Evolutionary conservation across 2,888 invertebrate species (phyloP), one percentile per base, ranked within the genome.

Genomic region (Eupithecia subfuscata): DNA sequence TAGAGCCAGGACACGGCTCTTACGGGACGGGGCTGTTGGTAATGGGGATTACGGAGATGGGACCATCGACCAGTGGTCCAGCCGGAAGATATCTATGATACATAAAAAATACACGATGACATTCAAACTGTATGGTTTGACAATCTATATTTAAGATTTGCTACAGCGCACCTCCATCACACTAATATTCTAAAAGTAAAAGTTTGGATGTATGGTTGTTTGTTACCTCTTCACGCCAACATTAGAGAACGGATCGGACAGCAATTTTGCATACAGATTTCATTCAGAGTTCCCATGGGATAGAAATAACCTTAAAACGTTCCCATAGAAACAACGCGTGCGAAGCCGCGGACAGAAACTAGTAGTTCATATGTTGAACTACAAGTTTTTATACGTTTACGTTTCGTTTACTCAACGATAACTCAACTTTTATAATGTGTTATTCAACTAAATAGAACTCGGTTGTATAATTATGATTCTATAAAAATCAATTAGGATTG

Each of bases 1-100:
- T 68, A 75, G 43, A 75, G 30, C 43, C 70, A 25, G 45, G 34
- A 71, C 71, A 68, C 68, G 71, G 70, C 56, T 63, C 60, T 25
- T 60, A 25, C 60, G 12, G 25, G 25, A 69, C 37, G 43, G 30
- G n/a, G 12, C 22, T 60, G 60, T 25, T 25, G 60, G 60, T 14
- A 60, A 25, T 60, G 14, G 12, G 60, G 25, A 25, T 60, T 60
- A 60, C 60, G 25, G 60, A 60, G 22, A 60, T 60, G 56, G 4
- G 56, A 14, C 25, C 60, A 60, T 52, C 11, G 11, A 56, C 56
- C 56, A 56, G 56, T 56, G n/a, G n/a, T n/a, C n/a, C n/a, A n/a
- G 11, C 56, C 56, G 11, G 56, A 22, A 22, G 56, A 56, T 56
- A 4, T 12, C 11, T 11, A 22, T 2, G 12, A 43, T 11, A 22